Evolutionary conservation across 2,113 vertebrate genomes (phyloP), one percentile per base, ranked within the genome.

Genomic region (Equus quagga): DNA sequence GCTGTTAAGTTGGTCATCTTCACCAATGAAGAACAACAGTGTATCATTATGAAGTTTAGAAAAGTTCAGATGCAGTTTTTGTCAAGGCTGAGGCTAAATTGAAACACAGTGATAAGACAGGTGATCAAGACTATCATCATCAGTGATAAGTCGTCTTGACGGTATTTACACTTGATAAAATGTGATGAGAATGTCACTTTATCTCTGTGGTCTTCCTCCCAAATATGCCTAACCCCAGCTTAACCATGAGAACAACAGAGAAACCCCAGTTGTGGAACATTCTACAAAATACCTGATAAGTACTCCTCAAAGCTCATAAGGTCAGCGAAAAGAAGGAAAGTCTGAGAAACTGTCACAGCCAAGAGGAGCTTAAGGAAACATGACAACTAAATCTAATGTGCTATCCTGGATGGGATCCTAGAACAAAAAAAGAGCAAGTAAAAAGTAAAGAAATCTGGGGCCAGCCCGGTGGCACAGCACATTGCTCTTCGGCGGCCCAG

Each of bases 1-100:
- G n/a, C 69, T 96, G 36, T 93, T 88, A 31, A 91, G 87, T 72
- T 76, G 64, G 62, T 58, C 64, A 58, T 69, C 49, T 92, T 96
- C 5, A 89, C 67, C 31, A 92, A 14, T 96, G 67, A 86, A 49
- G 18, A 78, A 51, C 46, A 96, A 17, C 26, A 75, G 1, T 62
- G 9, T 62, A 54, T 94, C 6, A 76, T 91, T 80, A 65, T 78
- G 33, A 36, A 78, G 15, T 94, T 92, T 67, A 93, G 80, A 86
- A 78, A 76, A 94, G 17, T 80, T 6, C 81, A 69, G 69, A 49
- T 89, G 28, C 4, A 69, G 11, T 94, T 97, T 94, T 86, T 94
- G 75, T 88, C 88, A 97, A 73, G 44, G 24, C 36, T 89, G 15
- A 69, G 8, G 41, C 65, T 87, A 75, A 89, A 79, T 80, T 70